Base-by-base conservation (phyloP, 2,888 invertebrate genomes). In the Sinotaia quadrata region DNA sequence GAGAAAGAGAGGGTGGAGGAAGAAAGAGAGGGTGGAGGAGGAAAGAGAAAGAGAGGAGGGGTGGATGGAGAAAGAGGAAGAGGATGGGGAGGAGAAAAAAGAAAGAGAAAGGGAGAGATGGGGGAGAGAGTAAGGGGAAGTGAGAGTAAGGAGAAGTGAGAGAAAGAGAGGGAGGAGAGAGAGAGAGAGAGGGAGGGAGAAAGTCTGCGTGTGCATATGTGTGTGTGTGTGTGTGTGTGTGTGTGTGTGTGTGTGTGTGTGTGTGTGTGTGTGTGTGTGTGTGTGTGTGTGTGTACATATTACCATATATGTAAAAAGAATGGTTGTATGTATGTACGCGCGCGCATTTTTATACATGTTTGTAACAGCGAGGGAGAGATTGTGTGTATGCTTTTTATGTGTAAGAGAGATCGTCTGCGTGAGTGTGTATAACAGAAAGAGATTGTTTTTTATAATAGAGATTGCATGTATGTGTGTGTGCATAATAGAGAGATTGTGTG, bases 241-340 rank as follows among this genome's bases (percentile, higher is more conserved):
- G 47, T 47, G 15, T 47, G 47, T 47, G 47, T 47, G 47, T 47
- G 47, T 47, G 47, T 47, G 47, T 47, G 47, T 47, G 47, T 47
- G 47, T 47, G 47, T 47, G 47, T 47, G 47, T 47, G 47, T 12
- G 47, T 47, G 47, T 12, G 47, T 47, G 47, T 12, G 47, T 47
- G 47, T 47, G 47, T 47, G 15, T 47, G 47, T 47, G 47, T 21
- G 7, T 7, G 47, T 12, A 24, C n/a, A n/a, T n/a, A n/a, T n/a
- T n/a, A n/a, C n/a, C n/a, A n/a, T n/a, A n/a, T n/a, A n/a, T n/a
- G n/a, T n/a, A n/a, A n/a, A n/a, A n/a, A n/a, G n/a, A n/a, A n/a
- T n/a, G n/a, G n/a, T n/a, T n/a, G n/a, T n/a, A n/a, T n/a, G n/a
- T n/a, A n/a, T n/a, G n/a, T n/a, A n/a, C n/a, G n/a, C n/a, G n/a